phyloP scores from a whole-genome alignment of 1,140 invertebrate genomes.

The Drosophila triauraria region DNA sequence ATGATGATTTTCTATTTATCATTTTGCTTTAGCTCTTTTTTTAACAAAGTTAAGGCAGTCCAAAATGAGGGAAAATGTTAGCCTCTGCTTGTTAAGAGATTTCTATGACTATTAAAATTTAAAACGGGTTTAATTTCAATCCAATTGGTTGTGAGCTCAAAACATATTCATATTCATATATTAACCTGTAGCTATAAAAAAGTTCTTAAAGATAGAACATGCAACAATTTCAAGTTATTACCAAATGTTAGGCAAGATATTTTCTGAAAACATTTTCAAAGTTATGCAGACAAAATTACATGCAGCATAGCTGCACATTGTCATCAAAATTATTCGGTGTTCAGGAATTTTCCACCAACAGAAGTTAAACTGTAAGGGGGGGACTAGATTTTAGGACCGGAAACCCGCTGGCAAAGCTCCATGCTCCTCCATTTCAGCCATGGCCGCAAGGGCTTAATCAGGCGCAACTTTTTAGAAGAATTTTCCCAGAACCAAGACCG shows the following conservation, averaged over 20 bases:
- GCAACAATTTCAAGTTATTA: neutral
- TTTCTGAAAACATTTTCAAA: neutral
- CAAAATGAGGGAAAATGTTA: neutral
- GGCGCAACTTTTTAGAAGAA: constrained; percentile 56
- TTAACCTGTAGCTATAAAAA: no score
- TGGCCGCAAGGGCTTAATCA: constrained; percentile 63
- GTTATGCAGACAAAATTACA: constrained; percentile 7
- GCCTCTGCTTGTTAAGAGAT: neutral
- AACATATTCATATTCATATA: no score
- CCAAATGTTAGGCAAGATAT: neutral
- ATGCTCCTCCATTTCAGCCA: constrained; percentile 7
- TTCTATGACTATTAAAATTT: neutral
- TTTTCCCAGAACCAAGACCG: constrained; percentile 20
- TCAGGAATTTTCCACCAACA: neutral
- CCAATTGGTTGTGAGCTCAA: no score
- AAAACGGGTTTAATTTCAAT: neutral
- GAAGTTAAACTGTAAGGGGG: neutral
- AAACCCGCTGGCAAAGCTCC: constrained; percentile 1
- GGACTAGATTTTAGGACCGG: constrained; percentile 2
- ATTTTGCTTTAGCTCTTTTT: neutral
- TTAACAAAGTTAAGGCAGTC: neutral
- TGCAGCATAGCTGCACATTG: neutral
- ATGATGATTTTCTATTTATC: neutral
- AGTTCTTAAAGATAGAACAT: neutral
- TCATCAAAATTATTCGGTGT: neutral